phyloP scores from a whole-genome alignment of 2,888 invertebrate genomes.

The Caenorhabditis afra region DNA sequence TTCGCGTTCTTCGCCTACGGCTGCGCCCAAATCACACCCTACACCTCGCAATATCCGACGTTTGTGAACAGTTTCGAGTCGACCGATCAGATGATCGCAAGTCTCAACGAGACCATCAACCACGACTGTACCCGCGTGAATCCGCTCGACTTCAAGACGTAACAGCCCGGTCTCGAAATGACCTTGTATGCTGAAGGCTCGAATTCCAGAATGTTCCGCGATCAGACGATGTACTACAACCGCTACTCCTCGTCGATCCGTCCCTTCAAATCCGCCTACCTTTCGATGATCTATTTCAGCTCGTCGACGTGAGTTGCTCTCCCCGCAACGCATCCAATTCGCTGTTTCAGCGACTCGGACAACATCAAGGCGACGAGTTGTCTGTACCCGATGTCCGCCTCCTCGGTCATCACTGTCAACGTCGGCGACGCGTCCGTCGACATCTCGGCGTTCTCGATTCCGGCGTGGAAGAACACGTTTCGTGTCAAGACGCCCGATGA shows the following conservation, averaged over 20 bases:
- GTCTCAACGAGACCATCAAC: conserved; percentile 34
- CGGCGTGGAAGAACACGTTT: conserved; percentile 2
- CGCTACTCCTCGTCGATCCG: conserved; percentile 27
- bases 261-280: conserved; percentile 41
- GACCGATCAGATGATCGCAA: conserved; percentile 25
- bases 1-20: conserved; percentile 54
- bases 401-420: conserved; percentile 35
- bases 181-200: no score
- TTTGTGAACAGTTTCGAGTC: conserved; percentile 29
- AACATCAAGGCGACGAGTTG: conserved; percentile 16
- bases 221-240: conserved; percentile 43
- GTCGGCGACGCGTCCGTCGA: conserved; percentile 26
- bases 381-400: conserved; percentile 27
- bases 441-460: conserved; percentile 23
- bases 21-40: conserved; percentile 32
- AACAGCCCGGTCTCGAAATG: no score
- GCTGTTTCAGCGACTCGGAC: conserved; percentile 27
- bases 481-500: conserved; percentile 37
- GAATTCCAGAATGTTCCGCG: conserved; percentile 48
- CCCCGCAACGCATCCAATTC: not conserved
- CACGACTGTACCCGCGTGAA: conserved; percentile 22
- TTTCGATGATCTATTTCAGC: conserved; percentile 53
- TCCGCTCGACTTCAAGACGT: conserved; percentile 47
- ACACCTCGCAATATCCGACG: conserved; percentile 30
- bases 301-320: conserved; percentile 27